Percentiles rank a stretch among this genome's conserved stretches.
phyloP scores from a whole-genome alignment of 2,113 vertebrate genomes.

The Pao palembangensis region DNA sequence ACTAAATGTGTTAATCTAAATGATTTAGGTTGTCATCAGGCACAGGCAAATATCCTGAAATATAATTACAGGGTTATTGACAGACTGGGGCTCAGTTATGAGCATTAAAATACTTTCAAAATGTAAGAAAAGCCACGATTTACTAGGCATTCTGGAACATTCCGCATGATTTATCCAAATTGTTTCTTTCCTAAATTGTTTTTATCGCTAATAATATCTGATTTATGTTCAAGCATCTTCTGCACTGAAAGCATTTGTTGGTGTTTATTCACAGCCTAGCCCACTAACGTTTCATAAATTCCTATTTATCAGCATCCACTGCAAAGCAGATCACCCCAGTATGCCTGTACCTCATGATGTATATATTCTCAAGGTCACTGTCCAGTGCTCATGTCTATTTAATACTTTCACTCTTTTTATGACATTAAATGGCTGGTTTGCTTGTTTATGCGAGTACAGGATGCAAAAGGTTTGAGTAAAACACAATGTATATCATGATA shows the following conservation, averaged over 20 bases:
- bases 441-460: too few species aligned
- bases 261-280: neutral
- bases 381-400: too few species aligned
- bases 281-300: neutral
- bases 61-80: slow-evolving; percentile 26
- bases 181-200: neutral
- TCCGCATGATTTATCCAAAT: slow-evolving; percentile 13
- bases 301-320: neutral
- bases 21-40: slow-evolving; percentile 28
- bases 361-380: too few species aligned
- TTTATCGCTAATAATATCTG: neutral
- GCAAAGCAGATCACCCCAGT: neutral
- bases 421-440: too few species aligned
- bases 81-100: slow-evolving; percentile 10
- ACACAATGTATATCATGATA: too few species aligned
- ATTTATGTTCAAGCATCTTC: neutral
- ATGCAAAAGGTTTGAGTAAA: too few species aligned
- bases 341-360: too few species aligned
- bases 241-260: neutral
- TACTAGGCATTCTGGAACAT: neutral
- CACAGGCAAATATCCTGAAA: slow-evolving; percentile 1
- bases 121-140: slow-evolving; percentile 8
- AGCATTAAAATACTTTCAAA: slow-evolving; percentile 5
- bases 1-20: slow-evolving; percentile 22
- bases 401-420: too few species aligned